These are phyloP conservation scores for Epinephelus coioides DNA, from an alignment of 2,797 vertebrate species.

Conservation along the genomic window DNA sequence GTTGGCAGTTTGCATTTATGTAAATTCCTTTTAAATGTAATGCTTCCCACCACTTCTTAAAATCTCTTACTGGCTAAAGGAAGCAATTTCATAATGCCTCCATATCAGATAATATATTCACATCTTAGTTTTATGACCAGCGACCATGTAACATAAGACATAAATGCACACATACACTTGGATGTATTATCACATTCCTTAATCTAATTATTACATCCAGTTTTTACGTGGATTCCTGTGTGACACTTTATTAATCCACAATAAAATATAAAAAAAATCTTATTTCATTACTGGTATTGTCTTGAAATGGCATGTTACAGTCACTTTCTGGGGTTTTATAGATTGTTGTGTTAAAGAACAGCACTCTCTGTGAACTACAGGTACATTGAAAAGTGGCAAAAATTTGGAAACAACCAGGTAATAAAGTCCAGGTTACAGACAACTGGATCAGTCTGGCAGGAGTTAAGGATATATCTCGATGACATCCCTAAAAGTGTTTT, in stretches of 20 bases:
- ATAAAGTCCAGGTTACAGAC: not conserved
- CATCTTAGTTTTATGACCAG: not conserved
- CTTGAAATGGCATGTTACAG: not conserved
- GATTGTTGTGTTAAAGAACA: not conserved
- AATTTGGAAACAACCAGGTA: not conserved
- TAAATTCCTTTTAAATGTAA: not conserved
- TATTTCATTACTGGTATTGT: not conserved
- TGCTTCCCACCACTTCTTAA: not conserved
- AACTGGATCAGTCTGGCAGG: not conserved
- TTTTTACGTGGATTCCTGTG: not conserved
- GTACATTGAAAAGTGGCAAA: not conserved
- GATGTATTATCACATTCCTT: not conserved
- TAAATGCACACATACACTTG: not conserved
- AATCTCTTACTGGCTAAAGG: not conserved
- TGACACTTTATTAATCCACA: constrained; percentile 1
- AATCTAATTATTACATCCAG: not conserved
- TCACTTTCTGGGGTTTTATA: not conserved
- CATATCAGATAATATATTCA: not conserved
- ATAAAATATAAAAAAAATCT: not conserved
- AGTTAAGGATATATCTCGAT: constrained; percentile 34
- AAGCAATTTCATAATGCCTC: not conserved
- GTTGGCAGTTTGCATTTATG: not conserved
- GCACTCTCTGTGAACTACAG: not conserved
- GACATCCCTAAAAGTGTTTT: constrained; percentile 29
- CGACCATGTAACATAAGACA: not conserved